Percentiles rank a stretch among this genome's conserved stretches.
These are phyloP conservation scores for Camponotus fellah DNA, from an alignment of 2,888 invertebrate genomes.

Conservation along the genomic window DNA sequence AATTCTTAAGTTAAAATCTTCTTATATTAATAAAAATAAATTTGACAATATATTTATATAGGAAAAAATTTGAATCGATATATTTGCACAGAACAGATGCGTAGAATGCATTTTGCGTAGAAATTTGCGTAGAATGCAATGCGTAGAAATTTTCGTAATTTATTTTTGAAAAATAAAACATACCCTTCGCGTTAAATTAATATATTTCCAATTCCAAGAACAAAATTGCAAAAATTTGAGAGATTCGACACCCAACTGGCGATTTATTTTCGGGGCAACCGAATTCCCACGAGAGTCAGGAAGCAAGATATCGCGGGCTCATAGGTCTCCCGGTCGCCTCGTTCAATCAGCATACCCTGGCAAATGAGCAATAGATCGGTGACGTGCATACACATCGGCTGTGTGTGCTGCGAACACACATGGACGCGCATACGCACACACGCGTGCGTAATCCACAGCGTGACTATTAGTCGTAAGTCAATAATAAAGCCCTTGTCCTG, in stretches of 20 bases:
- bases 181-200: background rate
- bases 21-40: background rate
- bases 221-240: background rate
- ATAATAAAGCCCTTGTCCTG: constrained; percentile 84
- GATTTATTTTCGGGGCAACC: constrained; percentile 56
- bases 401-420: constrained; percentile 22
- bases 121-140: background rate
- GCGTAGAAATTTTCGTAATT: background rate
- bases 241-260: background rate
- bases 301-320: constrained; percentile 59
- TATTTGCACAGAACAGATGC: background rate
- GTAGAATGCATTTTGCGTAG: background rate
- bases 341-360: constrained; percentile 78
- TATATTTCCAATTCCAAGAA: background rate
- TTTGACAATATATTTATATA: background rate
- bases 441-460: constrained; percentile 79
- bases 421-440: constrained; percentile 58
- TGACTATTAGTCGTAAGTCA: constrained; percentile 85
- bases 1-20: background rate
- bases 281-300: constrained; percentile 53
- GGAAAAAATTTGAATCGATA: background rate
- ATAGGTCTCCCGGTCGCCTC: constrained; percentile 62
- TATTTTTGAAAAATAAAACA: background rate
- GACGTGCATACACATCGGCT: constrained; percentile 45
- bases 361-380: constrained; percentile 82